Percentiles rank a stretch among this genome's conserved stretches.
These are phyloP conservation scores for Macaria notata DNA, from an alignment of 2,888 invertebrate species.

Conservation along the genomic window DNA sequence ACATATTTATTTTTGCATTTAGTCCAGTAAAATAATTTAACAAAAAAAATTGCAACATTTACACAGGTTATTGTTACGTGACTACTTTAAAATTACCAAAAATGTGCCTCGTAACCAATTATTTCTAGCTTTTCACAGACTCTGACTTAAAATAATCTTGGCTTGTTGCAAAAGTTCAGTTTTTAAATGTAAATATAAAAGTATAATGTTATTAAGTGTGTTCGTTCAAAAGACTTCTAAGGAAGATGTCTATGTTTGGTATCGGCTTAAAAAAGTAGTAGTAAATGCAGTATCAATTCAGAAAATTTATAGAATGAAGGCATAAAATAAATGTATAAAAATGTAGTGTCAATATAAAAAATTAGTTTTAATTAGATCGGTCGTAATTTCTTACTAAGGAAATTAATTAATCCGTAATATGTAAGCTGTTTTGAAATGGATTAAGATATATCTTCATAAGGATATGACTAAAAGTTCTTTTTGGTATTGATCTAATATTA, in stretches of 20 bases:
- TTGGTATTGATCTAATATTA: background rate
- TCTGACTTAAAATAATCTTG: too few species aligned
- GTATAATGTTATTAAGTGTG: conserved; percentile 5
- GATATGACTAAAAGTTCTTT: conserved; percentile 2
- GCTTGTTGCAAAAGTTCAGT: too few species aligned
- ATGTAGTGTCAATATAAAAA: conserved; percentile 5
- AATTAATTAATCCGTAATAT: background rate
- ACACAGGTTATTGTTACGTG: too few species aligned
- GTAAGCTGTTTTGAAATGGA: background rate
- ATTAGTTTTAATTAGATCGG: background rate
- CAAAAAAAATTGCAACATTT: too few species aligned
- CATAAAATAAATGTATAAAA: conserved; percentile 1
- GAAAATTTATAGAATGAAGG: conserved; percentile 10
- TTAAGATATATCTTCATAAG: conserved; percentile 3
- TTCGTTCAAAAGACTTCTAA: conserved; percentile 11
- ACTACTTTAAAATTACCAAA: too few species aligned
- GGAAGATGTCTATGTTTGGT: background rate
- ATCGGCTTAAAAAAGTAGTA: background rate
- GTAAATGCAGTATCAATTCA: background rate
- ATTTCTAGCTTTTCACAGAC: too few species aligned
- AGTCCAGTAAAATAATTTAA: too few species aligned
- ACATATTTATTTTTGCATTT: too few species aligned
- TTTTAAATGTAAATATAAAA: background rate
- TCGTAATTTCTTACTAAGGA: conserved; percentile 2
- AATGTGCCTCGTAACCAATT: too few species aligned